Conservation (phyloP, 2,888 invertebrate genomes). For the Agrotis ipsilon region DNA sequence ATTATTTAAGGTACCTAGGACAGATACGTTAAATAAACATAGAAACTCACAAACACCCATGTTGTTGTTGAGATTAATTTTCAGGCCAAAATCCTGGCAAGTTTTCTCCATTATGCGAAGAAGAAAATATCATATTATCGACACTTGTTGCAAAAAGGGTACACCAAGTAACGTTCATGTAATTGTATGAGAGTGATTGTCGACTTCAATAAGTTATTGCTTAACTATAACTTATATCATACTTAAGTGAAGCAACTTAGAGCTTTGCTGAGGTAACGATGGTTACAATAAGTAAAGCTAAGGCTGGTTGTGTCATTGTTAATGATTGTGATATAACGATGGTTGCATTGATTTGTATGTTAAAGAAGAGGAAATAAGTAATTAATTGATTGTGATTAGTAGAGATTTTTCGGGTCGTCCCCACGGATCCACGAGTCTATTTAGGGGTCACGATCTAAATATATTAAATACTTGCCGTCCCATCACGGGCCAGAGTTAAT, state of each 20-base stretch:
- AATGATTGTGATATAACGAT: conserved; percentile 27
- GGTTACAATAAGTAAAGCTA: conserved; percentile 15
- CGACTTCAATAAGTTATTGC: conserved; percentile 22
- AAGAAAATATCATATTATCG: no score
- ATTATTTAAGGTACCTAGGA: no score
- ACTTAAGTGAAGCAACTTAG: conserved; percentile 42
- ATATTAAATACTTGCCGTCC: no score
- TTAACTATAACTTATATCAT: conserved; percentile 23
- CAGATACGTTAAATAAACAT: no score
- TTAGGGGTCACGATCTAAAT: no score
- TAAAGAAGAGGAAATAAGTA: conserved; percentile 4
- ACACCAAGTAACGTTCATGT: conserved; percentile 22
- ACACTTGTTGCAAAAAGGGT: no score
- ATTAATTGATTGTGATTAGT: conserved; percentile 12
- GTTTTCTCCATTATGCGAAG: no score
- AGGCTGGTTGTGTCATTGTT: conserved; percentile 33
- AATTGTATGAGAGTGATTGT: conserved; percentile 33
- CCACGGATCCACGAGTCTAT: no score
- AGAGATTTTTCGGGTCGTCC: no score
- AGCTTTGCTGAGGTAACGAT: conserved; percentile 39
- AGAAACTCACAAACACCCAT: no score
- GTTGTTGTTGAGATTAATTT: no score
- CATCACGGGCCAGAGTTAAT: neutral
- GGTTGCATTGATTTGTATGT: conserved; percentile 12
- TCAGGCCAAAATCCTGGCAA: no score